Conservation (phyloP, 2,888 invertebrate species). For the Cataglyphis altisquamis region DNA sequence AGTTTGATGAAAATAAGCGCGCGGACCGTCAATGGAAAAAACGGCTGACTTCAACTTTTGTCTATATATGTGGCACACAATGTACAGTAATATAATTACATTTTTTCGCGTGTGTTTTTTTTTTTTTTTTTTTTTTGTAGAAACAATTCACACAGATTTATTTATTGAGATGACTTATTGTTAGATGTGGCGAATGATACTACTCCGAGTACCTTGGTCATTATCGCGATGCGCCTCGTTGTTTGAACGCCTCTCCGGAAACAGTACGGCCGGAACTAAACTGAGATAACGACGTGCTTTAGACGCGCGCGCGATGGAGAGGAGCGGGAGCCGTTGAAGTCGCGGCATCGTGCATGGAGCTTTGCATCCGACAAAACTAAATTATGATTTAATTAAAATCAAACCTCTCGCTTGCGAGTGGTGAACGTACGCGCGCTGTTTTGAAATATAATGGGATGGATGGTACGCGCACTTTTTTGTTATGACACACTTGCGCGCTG, state of each 20-base stretch:
- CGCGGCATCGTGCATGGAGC: constrained; percentile 30
- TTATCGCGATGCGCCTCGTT: constrained; percentile 55
- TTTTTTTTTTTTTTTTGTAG: no score
- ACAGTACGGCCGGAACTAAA: constrained; percentile 48
- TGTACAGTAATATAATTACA: not conserved
- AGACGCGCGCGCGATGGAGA: constrained; percentile 21
- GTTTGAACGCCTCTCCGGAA: constrained; percentile 54
- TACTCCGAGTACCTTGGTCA: constrained; percentile 36
- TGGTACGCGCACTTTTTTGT: constrained; percentile 59
- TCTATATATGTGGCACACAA: not conserved
- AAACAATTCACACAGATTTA: constrained; percentile 33
- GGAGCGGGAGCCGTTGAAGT: constrained; percentile 11
- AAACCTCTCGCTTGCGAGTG: constrained; percentile 47
- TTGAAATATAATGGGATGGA: constrained; percentile 38
- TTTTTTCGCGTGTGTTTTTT: not conserved
- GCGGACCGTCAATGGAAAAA: not conserved
- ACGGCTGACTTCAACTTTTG: not conserved
- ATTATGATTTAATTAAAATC: constrained; percentile 76
- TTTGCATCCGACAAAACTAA: constrained; percentile 55
- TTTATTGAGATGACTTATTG: constrained; percentile 23
- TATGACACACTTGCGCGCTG: constrained; percentile 46
- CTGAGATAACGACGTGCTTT: constrained; percentile 54
- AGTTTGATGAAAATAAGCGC: not conserved
- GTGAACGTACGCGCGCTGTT: constrained; percentile 31
- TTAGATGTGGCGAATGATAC: constrained; percentile 26